Percentiles rank a stretch among this genome's conserved stretches.
Evolutionary conservation across 2,888 invertebrate species (phyloP).

Genomic region (Platerodrilus igneus): DNA sequence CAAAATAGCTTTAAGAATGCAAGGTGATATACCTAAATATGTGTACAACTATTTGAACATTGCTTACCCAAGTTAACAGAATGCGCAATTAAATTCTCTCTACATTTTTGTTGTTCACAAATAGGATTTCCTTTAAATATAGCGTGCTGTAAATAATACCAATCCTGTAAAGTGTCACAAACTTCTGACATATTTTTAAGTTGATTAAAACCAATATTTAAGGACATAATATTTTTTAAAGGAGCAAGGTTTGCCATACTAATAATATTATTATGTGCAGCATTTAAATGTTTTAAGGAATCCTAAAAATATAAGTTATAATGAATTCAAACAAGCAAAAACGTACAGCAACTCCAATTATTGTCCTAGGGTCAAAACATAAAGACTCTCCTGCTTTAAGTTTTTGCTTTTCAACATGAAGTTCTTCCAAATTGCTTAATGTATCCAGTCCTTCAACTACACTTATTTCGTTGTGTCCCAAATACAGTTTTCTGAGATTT

Average conservation of each 20-base stretch:
- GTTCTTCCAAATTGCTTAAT: constrained; percentile 57
- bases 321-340: too few species aligned
- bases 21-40: too few species aligned
- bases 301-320: constrained; percentile 51
- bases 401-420: constrained; percentile 65
- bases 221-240: constrained; percentile 51
- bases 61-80: constrained; percentile 38
- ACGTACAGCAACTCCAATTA: constrained; percentile 55
- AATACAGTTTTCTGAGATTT: constrained; percentile 72
- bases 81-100: constrained; percentile 62
- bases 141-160: constrained; percentile 54
- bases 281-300: constrained; percentile 56
- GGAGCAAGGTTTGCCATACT: constrained; percentile 53
- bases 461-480: constrained; percentile 63
- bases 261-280: constrained; percentile 59
- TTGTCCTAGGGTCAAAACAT: constrained; percentile 63
- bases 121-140: constrained; percentile 63
- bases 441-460: constrained; percentile 66
- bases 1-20: too few species aligned
- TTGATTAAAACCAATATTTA: constrained; percentile 58
- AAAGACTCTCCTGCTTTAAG: constrained; percentile 54
- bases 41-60: too few species aligned
- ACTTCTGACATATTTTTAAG: constrained; percentile 54
- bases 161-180: constrained; percentile 53
- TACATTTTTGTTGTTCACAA: constrained; percentile 58